Evolutionary conservation across 35 echinoderm and acorn worm genomes (phyloP), one percentile per base, ranked within the genome.

Genomic region (Anneissia japonica): DNA sequence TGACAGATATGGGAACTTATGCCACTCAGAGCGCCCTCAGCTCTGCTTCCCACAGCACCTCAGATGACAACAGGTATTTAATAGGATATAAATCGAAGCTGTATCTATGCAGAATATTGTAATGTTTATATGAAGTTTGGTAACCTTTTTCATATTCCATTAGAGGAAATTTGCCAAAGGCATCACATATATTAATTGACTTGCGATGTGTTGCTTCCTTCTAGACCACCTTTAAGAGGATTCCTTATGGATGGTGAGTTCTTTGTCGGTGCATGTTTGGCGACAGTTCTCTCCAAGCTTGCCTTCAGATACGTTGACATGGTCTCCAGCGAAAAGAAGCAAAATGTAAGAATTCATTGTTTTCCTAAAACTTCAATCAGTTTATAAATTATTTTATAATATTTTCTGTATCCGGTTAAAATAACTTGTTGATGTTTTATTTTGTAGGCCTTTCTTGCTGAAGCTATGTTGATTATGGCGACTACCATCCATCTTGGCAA

Each of bases 1-100:
- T 99, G 16, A 99, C 96, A 36, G 96, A 99, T 77, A 99, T 99
- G 96, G 96, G 96, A 34, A 99, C 96, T 0, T 94, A 99, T 82
- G 96, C 92, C 30, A 99, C 96, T 0, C 95, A 94, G 84, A 99
- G 96, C 32, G 96, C 96, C 43, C 92, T 99, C 83, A 94, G 89
- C 86, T 74, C 85, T 36, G 77, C 80, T 9, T 32, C 89, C 30
- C 74, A 77, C 10, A 99, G 94, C 74, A 86, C 91, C 39, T 64
- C 82, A 17, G 92, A 91, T 79, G 88, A 95, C 38, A 83, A 41
- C 28, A 91, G 93, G 93, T 95, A 34, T 36, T n/a, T n/a, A n/a
- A n/a, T n/a, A n/a, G n/a, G n/a, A 33, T 31, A 32, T 31, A 11
- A 6, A 0, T 34, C 31, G 30, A 16, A 11, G 39, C 3, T 41